These are phyloP conservation scores for Amphipyra tragopoginis DNA, from an alignment of 2,888 invertebrate species.

Conservation along the genomic window DNA sequence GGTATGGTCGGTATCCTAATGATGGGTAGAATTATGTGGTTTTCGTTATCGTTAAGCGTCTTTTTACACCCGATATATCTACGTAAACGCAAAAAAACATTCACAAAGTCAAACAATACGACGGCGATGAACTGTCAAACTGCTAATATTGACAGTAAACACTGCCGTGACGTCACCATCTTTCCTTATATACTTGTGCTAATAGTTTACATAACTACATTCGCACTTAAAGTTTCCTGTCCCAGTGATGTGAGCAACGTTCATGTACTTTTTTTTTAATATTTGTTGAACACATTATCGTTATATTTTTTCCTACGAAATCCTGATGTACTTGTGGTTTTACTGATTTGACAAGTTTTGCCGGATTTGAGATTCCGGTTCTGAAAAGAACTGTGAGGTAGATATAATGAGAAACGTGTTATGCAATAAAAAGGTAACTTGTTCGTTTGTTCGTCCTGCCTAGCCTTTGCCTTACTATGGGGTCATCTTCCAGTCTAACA, in stretches of 20 bases:
- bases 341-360: not conserved
- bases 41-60: too few relatives aligned
- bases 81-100: not conserved
- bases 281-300: slow-evolving; percentile 17
- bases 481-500: too few relatives aligned
- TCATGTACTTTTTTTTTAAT: not conserved
- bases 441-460: too few relatives aligned
- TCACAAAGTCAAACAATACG: slow-evolving; percentile 1
- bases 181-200: not conserved
- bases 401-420: not conserved
- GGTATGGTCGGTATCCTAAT: too few relatives aligned
- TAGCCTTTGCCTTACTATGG: too few relatives aligned
- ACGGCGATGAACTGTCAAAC: not conserved
- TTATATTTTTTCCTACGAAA: slow-evolving; percentile 22
- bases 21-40: too few relatives aligned
- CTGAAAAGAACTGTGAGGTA: not conserved
- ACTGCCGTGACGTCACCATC: slow-evolving; percentile 17
- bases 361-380: slow-evolving; percentile 21
- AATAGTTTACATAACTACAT: slow-evolving; percentile 19
- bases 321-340: slow-evolving; percentile 11
- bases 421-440: not conserved
- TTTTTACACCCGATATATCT: too few relatives aligned
- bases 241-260: slow-evolving; percentile 12
- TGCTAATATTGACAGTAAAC: slow-evolving; percentile 16
- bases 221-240: slow-evolving; percentile 27